These are phyloP conservation scores for Anolis carolinensis DNA, from an alignment of 2,113 vertebrate genomes.

Conservation along the genomic window DNA sequence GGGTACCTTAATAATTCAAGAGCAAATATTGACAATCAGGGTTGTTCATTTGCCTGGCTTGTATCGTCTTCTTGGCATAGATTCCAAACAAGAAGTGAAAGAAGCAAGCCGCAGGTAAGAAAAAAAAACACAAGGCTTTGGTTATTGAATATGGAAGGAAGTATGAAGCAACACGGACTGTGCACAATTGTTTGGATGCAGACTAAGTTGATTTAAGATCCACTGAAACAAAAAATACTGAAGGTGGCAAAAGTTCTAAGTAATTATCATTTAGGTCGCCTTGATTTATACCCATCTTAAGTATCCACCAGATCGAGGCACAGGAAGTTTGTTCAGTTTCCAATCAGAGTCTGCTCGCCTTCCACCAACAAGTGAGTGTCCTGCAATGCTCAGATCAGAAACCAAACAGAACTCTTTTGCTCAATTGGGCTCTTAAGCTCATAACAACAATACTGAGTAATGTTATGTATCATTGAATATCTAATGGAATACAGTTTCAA, in stretches of 20 bases:
- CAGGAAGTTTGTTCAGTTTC: too few species aligned
- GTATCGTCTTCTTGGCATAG: background rate
- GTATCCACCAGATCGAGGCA: background rate
- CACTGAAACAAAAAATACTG: too few species aligned
- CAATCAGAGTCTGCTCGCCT: too few species aligned
- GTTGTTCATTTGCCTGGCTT: background rate
- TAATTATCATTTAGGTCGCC: background rate
- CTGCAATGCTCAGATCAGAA: too few species aligned
- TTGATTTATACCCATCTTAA: background rate
- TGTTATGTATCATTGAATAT: too few species aligned
- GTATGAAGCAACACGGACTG: background rate
- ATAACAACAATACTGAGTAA: too few species aligned
- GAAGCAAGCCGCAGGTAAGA: background rate
- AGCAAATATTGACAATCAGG: background rate
- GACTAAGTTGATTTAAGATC: background rate
- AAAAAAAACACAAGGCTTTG: background rate
- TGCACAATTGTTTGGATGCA: background rate
- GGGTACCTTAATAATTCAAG: background rate
- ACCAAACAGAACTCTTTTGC: too few species aligned
- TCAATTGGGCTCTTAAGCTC: too few species aligned
- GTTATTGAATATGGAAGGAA: background rate
- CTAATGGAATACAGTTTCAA: too few species aligned
- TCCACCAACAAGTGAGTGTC: too few species aligned
- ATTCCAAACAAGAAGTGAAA: background rate
- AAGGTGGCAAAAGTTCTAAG: background rate